Evolutionary conservation across 1,140 invertebrate genomes (phyloP), one percentile per base, ranked within the genome.

Genomic region (Berghia stephanieae): DNA sequence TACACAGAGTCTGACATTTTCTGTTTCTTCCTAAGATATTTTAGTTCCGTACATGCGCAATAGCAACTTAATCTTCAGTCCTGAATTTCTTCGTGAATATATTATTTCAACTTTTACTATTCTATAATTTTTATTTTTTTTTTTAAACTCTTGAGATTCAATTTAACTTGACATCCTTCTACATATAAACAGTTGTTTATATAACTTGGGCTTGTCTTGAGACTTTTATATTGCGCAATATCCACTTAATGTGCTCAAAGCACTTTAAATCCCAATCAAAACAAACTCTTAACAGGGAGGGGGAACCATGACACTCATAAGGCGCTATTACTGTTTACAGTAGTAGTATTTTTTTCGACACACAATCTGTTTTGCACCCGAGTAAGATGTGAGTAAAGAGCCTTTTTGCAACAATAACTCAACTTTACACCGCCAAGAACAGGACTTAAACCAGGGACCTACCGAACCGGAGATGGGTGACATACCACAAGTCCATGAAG

Each of bases 11-110:
- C n/a, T n/a, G n/a, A 16, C n/a, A 36, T 72, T 60, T 68, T 76
- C 52, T 72, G 21, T 27, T 31, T 27, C 43, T 49, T n/a, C 43
- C 68, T 44, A 31, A 76, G 57, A 46, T 71, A 40, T 67, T 70
- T 75, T 18, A 79, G 52, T 81, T 83, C 79, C 79, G 79, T 43
- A 77, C 81, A 80, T 80, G 79, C 79, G 79, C 79, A 78, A 10
- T 46, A 8, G 66, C 44, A 66, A 16, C 36, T 55, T 27, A 10
- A 63, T 63, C 21, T 38, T 10, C 52, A 36, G 21, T 13, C 43
- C 40, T 57, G 27, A 57, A 66, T 57, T 27, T 36, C 36, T 75
- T 38, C 46, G 42, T 44, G 38, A 21, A 36, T 73, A 55, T 72
- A 66, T 10, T 24, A 43, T 63, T 18, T n/a, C 18, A 5, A 24